phyloP scores from a whole-genome alignment of 2,797 vertebrate species.

The Cirrhinus mrigala region DNA sequence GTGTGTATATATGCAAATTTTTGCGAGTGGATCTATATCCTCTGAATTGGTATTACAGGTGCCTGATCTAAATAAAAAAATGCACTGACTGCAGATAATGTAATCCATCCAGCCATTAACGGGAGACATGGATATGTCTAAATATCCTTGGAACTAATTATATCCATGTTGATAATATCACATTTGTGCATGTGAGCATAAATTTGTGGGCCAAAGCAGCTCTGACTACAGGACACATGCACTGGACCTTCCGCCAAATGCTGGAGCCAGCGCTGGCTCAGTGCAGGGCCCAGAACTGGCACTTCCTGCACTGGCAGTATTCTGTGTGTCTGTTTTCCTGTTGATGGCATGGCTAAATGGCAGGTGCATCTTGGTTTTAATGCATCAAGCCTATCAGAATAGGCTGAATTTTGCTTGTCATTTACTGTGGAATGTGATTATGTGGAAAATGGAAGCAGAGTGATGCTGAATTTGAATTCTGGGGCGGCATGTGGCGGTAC shows the following conservation, averaged over 20 bases:
- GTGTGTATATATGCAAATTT: conserved; percentile 64
- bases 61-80: conserved; percentile 58
- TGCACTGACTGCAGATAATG: background rate
- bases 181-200: conserved; percentile 78
- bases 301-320: conserved; percentile 39
- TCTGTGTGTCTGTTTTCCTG: conserved; percentile 32
- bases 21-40: conserved; percentile 78
- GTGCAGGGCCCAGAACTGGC: conserved; percentile 2
- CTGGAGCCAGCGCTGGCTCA: conserved; percentile 23
- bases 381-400: conserved; percentile 20
- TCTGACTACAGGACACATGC: conserved; percentile 62
- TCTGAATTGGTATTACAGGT: conserved; percentile 82
- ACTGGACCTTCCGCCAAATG: conserved; percentile 32
- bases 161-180: conserved; percentile 81
- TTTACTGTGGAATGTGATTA: background rate
- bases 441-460: background rate
- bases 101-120: conserved; percentile 60
- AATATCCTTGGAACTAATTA: conserved; percentile 65
- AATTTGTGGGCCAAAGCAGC: conserved; percentile 68
- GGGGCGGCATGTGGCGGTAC: conserved; percentile 20
- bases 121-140: conserved; percentile 76
- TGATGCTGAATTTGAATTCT: background rate
- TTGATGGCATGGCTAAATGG: conserved; percentile 44
- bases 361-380: conserved; percentile 32
- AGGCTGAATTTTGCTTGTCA: background rate